Evolutionary conservation across 2,113 vertebrate genomes (phyloP), one percentile per base, ranked within the genome.

Genomic region (Hippolais icterina): DNA sequence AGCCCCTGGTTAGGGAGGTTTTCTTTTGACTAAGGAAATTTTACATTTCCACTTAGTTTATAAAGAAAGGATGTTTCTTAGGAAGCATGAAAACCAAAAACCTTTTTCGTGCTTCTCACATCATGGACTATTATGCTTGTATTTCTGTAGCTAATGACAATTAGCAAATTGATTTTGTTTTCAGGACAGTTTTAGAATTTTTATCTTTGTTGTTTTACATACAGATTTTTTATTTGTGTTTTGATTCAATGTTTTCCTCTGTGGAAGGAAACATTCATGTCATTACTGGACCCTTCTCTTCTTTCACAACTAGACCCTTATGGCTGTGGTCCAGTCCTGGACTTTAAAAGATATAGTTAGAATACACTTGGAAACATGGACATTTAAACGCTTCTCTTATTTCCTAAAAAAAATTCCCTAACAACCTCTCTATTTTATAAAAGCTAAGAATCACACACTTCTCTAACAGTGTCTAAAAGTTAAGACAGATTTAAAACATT

Each of bases 71-170:
- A 14, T 25, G 6, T 12, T 60, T 89, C 54, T 49, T 28, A 50
- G 23, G 28, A 90, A 90, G 12, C 15, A 49, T 11, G 39, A 46
- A 87, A 80, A 33, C 2, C 6, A 74, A 50, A 72, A 44, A 3
- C 28, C 59, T 44, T 57, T 16, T 61, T 50, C 52, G 29, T 60
- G 7, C 22, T 12, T 83, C 71, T 53, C n/a, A 84, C 11, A 56
- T 52, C 15, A 35, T 35, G 16, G 29, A 9, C 7, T 69, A 27
- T 59, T 52, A 59, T 0, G 0, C 74, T 65, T 60, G 3, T 29
- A 69, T 74, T 82, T 47, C 27, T 92, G 31, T 39, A 52, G 35
- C 28, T 65, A 74, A 47, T 29, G 20, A 4, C 4, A 87, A 35
- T 53, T 65, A 29, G 9, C 23, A 65, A 57, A 28, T 3, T 39